Evolutionary conservation across 2,888 invertebrate genomes (phyloP).

Genomic region (Drosophila kanekoi): DNA sequence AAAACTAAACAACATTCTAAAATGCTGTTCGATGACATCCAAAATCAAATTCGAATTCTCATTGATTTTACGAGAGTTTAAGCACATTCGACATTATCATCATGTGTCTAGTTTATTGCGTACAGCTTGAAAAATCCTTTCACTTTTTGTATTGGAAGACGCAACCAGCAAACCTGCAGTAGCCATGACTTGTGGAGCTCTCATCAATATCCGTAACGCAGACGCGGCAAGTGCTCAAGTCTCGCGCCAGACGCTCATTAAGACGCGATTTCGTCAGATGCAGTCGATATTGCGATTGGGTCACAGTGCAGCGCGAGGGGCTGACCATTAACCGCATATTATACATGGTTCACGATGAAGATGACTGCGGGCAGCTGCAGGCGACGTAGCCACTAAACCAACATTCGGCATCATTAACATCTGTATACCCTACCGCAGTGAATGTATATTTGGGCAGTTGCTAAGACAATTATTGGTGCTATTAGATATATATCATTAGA

Average conservation of each 20-base stretch:
- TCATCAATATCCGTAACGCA: constrained; percentile 38
- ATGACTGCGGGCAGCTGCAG: constrained; percentile 1
- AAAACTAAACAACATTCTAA: constrained; percentile 35
- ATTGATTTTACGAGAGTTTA: constrained; percentile 40
- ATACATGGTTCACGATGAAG: constrained; percentile 23
- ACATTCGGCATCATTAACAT: constrained; percentile 44
- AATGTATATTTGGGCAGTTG: not conserved
- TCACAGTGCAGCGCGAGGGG: constrained; percentile 22
- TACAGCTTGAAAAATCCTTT: constrained; percentile 68
- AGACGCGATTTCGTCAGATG: constrained; percentile 58
- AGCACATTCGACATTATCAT: constrained; percentile 1
- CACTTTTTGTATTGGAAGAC: constrained; percentile 59
- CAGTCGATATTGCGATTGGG: constrained; percentile 35
- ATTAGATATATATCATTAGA: too few relatives aligned
- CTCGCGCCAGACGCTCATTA: constrained; percentile 58
- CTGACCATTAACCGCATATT: constrained; percentile 56
- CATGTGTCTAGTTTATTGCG: not conserved
- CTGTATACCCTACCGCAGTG: not conserved
- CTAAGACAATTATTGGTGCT: too few relatives aligned
- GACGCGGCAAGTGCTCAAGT: constrained; percentile 35
- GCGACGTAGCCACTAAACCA: constrained; percentile 23
- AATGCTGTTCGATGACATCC: constrained; percentile 18
- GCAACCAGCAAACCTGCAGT: constrained; percentile 26
- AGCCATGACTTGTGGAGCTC: constrained; percentile 53
- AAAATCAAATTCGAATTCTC: constrained; percentile 31